Evolutionary conservation across 2,113 vertebrate species (phyloP).

Genomic region (Ctenomys sociabilis): DNA sequence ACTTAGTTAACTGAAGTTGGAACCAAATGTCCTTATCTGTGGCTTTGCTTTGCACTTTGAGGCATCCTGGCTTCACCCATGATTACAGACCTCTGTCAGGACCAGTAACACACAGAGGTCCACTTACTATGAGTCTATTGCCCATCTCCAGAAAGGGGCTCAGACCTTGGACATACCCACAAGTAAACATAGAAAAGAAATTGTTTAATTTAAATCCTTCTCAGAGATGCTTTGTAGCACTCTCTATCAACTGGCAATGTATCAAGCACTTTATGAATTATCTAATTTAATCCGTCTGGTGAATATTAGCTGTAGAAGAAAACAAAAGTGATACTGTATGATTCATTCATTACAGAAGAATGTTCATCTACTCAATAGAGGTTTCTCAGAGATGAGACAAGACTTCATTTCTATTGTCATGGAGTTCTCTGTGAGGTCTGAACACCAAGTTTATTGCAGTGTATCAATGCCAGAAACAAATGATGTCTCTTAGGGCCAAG

Average conservation of each 20-base stretch:
- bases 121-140: no score
- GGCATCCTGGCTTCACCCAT: no score
- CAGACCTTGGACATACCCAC: no score
- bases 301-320: slow-evolving; percentile 50
- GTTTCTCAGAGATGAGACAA: slow-evolving; percentile 28
- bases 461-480: background rate
- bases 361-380: background rate
- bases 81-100: no score
- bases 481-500: slow-evolving; percentile 29
- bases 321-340: background rate
- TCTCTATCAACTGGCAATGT: background rate
- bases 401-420: slow-evolving; percentile 24
- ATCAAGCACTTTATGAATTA: slow-evolving; percentile 40
- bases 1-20: no score
- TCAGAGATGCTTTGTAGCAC: no score
- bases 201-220: no score
- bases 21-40: no score
- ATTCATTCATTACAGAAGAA: slow-evolving; percentile 29
- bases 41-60: no score
- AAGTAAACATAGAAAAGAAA: no score
- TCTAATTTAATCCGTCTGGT: slow-evolving; percentile 51
- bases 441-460: slow-evolving; percentile 4
- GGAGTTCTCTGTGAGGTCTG: slow-evolving; percentile 18
- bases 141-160: no score
- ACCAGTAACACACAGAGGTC: no score